Conservation (phyloP, 2,888 invertebrate genomes). For the Bombylius discolor region DNA sequence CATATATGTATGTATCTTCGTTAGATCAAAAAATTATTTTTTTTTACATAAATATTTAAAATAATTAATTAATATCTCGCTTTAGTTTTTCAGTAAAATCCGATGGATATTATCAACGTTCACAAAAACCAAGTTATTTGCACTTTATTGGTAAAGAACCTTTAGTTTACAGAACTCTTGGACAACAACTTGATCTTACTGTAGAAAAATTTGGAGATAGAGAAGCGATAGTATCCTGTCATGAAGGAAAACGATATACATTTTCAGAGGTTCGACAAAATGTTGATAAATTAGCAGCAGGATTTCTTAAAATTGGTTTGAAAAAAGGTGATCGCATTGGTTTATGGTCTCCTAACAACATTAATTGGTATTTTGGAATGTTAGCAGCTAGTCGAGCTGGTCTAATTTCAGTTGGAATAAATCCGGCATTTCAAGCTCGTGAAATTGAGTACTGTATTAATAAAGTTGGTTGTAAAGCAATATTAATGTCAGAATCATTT, state of each 20-base stretch:
- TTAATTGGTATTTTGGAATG: slow-evolving; percentile 62
- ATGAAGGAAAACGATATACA: slow-evolving; percentile 41
- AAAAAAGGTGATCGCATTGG: slow-evolving; percentile 60
- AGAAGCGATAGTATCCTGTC: slow-evolving; percentile 44
- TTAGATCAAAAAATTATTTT: too few relatives aligned
- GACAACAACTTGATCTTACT: slow-evolving; percentile 42
- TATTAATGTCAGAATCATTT: slow-evolving; percentile 50
- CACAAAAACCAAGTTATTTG: slow-evolving; percentile 37
- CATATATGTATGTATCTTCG: too few relatives aligned
- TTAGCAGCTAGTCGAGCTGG: slow-evolving; percentile 61
- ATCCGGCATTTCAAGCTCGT: slow-evolving; percentile 54
- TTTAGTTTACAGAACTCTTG: slow-evolving; percentile 42
- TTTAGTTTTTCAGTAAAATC: too few relatives aligned
- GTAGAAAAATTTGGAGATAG: slow-evolving; percentile 42
- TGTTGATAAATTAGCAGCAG: slow-evolving; percentile 54
- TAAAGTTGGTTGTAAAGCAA: slow-evolving; percentile 53
- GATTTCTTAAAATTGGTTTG: slow-evolving; percentile 55
- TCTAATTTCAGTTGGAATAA: slow-evolving; percentile 59
- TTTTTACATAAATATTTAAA: too few relatives aligned
- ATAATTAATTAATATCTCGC: too few relatives aligned
- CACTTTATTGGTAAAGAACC: slow-evolving; percentile 40
- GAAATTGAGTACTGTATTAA: slow-evolving; percentile 61
- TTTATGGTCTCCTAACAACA: slow-evolving; percentile 64
- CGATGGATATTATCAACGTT: too few relatives aligned
- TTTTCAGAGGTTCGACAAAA: slow-evolving; percentile 40